These are phyloP conservation scores for Taurulus bubalis DNA, from an alignment of 2,113 vertebrate species.

Conservation along the genomic window DNA sequence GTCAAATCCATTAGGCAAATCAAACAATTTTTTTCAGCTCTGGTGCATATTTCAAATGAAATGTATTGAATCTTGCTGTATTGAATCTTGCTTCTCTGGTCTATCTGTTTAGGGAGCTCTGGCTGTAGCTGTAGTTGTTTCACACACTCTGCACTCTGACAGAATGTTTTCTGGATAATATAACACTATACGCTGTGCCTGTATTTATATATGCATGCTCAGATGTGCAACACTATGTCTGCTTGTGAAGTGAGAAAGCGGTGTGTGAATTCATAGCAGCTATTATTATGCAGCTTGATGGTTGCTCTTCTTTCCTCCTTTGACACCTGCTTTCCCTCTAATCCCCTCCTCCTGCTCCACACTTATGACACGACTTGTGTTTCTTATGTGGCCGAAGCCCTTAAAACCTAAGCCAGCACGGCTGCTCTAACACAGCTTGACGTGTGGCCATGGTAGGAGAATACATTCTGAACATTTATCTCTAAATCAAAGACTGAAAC, in stretches of 20 bases:
- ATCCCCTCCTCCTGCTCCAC: constrained; percentile 20
- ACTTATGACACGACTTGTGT: constrained; percentile 40
- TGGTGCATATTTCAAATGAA: neutral
- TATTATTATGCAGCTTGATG: constrained; percentile 37
- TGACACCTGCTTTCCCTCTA: constrained; percentile 50
- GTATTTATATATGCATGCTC: constrained; percentile 29
- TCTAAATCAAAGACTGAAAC: constrained; percentile 27
- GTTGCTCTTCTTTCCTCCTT: constrained; percentile 42
- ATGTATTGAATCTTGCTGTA: neutral
- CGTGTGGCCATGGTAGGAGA: constrained; percentile 29
- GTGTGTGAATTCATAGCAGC: constrained; percentile 29
- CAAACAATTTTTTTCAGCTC: neutral
- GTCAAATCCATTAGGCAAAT: neutral
- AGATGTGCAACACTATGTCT: constrained; percentile 53
- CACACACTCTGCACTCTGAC: constrained; percentile 25
- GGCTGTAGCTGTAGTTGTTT: constrained; percentile 17
- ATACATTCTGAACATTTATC: constrained; percentile 31
- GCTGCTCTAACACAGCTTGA: constrained; percentile 26
- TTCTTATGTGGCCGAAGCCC: constrained; percentile 47
- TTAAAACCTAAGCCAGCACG: constrained; percentile 46
- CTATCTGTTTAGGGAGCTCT: neutral
- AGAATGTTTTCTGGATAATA: constrained; percentile 41
- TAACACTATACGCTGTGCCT: constrained; percentile 4
- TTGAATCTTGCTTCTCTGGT: neutral
- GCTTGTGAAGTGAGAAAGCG: constrained; percentile 41